These are phyloP conservation scores for Babylonia areolata DNA, from an alignment of 1,140 invertebrate genomes.

Conservation along the genomic window DNA sequence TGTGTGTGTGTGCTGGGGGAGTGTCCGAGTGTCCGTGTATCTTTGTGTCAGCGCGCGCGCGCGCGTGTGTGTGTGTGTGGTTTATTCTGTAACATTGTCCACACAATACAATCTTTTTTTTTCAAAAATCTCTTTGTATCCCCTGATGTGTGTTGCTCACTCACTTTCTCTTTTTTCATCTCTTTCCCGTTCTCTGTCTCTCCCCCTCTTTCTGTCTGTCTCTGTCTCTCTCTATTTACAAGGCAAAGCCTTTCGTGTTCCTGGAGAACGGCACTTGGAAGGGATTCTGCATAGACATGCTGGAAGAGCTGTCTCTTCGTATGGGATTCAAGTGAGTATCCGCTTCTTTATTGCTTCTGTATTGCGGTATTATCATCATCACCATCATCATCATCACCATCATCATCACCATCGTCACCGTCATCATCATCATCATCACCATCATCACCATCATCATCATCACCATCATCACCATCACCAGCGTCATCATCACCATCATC, in stretches of 20 bases:
- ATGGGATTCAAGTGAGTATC: constrained; percentile 70
- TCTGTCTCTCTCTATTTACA: not conserved
- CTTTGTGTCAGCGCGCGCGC: too few relatives aligned
- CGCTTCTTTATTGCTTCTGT: not conserved
- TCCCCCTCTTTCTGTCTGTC: not conserved
- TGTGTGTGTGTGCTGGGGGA: too few relatives aligned
- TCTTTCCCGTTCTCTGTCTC: not conserved
- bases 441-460: constrained; percentile 10
- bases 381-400: not conserved
- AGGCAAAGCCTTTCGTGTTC: constrained; percentile 47
- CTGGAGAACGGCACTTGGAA: constrained; percentile 36
- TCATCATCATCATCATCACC: not conserved
- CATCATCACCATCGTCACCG: not conserved
- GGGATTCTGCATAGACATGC: constrained; percentile 66
- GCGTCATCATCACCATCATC: not conserved
- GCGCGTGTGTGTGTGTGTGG: too few relatives aligned
- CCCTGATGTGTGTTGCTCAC: not conserved
- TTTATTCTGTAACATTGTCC: too few relatives aligned
- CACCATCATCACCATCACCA: not conserved
- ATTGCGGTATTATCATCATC: not conserved
- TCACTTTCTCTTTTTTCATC: not conserved
- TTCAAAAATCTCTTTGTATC: not conserved
- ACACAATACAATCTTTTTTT: too few relatives aligned
- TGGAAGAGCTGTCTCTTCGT: constrained; percentile 60
- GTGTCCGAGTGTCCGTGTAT: too few relatives aligned